These are phyloP conservation scores for Felis chaus DNA, from an alignment of 2,113 vertebrate genomes.

Conservation along the genomic window DNA sequence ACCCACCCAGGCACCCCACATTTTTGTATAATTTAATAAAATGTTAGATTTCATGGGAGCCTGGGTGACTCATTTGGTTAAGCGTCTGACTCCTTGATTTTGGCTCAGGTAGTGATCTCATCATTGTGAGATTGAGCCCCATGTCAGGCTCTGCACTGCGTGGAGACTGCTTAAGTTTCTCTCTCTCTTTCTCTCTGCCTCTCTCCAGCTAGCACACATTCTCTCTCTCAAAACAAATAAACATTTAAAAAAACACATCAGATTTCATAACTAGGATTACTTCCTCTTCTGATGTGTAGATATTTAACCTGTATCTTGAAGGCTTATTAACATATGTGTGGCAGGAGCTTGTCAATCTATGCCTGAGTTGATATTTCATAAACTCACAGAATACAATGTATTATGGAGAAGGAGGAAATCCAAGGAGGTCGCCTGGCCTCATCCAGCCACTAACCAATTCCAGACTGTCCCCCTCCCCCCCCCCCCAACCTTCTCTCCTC, in stretches of 20 bases:
- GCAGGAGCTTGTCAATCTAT: background rate
- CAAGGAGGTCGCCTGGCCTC: background rate
- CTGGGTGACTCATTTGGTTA: no score
- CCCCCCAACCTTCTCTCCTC: background rate
- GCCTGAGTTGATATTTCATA: background rate
- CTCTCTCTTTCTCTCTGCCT: no score
- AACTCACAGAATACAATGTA: background rate
- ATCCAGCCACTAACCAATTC: background rate
- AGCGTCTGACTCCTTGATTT: no score
- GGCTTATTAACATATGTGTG: background rate
- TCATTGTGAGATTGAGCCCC: no score
- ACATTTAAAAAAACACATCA: background rate
- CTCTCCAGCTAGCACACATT: no score
- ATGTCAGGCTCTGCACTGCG: no score
- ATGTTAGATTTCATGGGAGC: no score
- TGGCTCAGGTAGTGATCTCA: no score
- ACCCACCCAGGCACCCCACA: no score
- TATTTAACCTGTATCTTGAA: background rate
- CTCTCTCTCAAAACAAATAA: no score
- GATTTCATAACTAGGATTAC: background rate
- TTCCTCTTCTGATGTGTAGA: background rate
- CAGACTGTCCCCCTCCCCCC: background rate
- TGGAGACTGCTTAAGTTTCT: no score
- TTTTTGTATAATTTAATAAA: background rate
- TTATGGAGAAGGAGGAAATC: background rate